A percentile compares a stretch with the other conserved stretches of the same genome.
Evolutionary conservation across 2,888 invertebrate genomes (phyloP).

Genomic region (Hemistola chrysoprasaria): DNA sequence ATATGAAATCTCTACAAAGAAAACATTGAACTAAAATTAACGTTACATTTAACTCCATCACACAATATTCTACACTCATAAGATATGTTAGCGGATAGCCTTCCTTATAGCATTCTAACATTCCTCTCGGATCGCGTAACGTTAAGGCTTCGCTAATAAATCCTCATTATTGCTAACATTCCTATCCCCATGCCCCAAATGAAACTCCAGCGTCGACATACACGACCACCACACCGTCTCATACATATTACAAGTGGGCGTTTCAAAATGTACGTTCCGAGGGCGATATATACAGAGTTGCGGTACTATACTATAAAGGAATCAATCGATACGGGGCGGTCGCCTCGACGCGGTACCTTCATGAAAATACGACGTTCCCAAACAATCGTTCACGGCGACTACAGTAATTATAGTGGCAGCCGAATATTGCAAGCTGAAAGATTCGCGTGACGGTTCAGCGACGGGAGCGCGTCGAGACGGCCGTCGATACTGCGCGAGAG

Average conservation of each 20-base stretch:
- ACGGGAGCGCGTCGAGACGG: conserved; percentile 26
- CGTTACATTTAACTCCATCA: conserved; percentile 60
- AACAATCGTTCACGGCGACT: no score
- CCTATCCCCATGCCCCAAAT: conserved; percentile 47
- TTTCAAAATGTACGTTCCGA: conserved; percentile 39
- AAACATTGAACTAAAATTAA: conserved; percentile 77
- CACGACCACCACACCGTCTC: conserved; percentile 26
- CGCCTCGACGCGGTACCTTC: no score
- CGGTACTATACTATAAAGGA: conserved; percentile 32
- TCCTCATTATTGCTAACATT: conserved; percentile 69
- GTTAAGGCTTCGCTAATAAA: conserved; percentile 61
- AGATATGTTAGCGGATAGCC: conserved; percentile 72
- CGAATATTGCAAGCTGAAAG: no score
- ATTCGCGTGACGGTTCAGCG: conserved; percentile 19
- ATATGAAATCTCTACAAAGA: conserved; percentile 75
- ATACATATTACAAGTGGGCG: conserved; percentile 24
- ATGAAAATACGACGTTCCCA: no score
- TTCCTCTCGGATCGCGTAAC: conserved; percentile 45
- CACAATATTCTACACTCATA: conserved; percentile 60
- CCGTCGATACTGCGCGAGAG: conserved; percentile 13
- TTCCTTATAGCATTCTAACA: conserved; percentile 41
- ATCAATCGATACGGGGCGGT: conserved; percentile 39
- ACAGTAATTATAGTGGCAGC: no score
- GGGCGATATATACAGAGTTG: conserved; percentile 44
- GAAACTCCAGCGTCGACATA: conserved; percentile 28